Conservation (phyloP, 2,113 vertebrate genomes). For the Columba livia region DNA sequence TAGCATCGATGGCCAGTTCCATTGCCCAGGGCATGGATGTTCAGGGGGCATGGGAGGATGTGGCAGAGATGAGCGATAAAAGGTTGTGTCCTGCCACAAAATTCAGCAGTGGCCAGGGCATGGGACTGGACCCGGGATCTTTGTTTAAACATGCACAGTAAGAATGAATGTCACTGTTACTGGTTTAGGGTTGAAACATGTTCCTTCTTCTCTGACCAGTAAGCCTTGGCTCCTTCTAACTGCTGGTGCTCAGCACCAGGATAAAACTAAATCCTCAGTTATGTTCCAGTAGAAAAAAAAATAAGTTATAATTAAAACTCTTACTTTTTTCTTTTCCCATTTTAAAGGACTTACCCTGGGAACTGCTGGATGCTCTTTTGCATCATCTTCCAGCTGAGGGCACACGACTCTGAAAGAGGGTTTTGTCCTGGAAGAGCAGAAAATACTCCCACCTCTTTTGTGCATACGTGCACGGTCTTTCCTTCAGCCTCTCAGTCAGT, state of each 20-base stretch:
- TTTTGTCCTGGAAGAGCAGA: not conserved
- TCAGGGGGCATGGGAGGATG: fast-evolving
- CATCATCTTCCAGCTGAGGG: not conserved
- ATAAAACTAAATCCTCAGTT: not conserved
- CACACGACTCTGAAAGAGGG: not conserved
- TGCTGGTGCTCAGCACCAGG: not conserved
- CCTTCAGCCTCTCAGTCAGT: not conserved
- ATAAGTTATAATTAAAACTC: not conserved
- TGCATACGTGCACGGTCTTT: not conserved
- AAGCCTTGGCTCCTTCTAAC: not conserved
- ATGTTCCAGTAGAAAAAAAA: too few species aligned
- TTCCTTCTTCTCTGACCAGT: not conserved
- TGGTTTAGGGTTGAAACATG: not conserved
- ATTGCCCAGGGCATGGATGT: too few species aligned
- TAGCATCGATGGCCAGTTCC: fast-evolving
- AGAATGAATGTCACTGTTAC: not conserved
- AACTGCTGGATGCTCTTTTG: not conserved
- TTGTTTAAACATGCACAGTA: not conserved
- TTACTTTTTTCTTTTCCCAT: not conserved
- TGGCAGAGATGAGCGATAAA: not conserved
- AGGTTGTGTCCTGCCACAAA: not conserved
- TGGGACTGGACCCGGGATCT: fast-evolving
- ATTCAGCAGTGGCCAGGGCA: not conserved
- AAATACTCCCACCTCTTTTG: not conserved
- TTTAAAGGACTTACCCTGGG: not conserved